phyloP scores from a whole-genome alignment of 2,113 vertebrate genomes.

The Xenopus tropicalis region UCB_Xtro_10.0 CM004452.2:2827501-2828000 shows the following conservation, averaged over 20 bases:
- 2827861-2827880: too few relatives aligned
- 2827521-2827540: conserved; percentile 46
- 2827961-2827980: too few relatives aligned
- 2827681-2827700: conserved; percentile 34
- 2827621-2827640: conserved; percentile 52
- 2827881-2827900: too few relatives aligned
- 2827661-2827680: conserved; percentile 46
- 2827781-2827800: too few relatives aligned
- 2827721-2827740: too few relatives aligned
- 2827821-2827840: too few relatives aligned
- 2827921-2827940: background rate
- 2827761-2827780: too few relatives aligned
- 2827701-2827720: too few relatives aligned
- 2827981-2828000: too few relatives aligned
- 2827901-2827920: background rate
- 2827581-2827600: conserved; percentile 51
- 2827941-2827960: too few relatives aligned
- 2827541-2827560: conserved; percentile 56
- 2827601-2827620: conserved; percentile 44
- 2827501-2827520: conserved; percentile 17
- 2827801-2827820: too few relatives aligned
- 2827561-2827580: conserved; percentile 51
- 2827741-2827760: too few relatives aligned
- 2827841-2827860: background rate
- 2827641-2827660: conserved; percentile 52